phyloP scores from a whole-genome alignment of 2,797 vertebrate genomes.

The Xyrichtys novacula region DNA sequence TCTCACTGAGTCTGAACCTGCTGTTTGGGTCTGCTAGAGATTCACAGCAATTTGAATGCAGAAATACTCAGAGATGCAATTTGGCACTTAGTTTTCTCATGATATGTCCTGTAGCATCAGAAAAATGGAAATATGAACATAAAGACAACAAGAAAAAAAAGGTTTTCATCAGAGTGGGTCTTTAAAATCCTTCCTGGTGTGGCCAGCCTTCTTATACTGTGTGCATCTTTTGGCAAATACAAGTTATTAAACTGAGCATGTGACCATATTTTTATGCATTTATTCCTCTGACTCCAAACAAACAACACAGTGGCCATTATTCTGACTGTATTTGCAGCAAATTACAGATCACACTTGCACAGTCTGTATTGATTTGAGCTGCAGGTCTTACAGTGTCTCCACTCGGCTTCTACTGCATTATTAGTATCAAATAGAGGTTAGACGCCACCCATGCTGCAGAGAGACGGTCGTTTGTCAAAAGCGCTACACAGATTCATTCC shows the following conservation, averaged over 20 bases:
- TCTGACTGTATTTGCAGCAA: slow-evolving; percentile 3
- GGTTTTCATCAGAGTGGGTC: no score
- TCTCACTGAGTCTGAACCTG: no score
- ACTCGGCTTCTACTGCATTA: slow-evolving; percentile 1
- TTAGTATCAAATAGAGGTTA: slow-evolving; percentile 47
- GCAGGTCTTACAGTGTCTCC: slow-evolving; percentile 11
- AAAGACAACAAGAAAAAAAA: no score
- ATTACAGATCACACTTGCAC: neutral
- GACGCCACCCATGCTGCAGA: slow-evolving; percentile 30
- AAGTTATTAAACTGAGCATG: neutral
- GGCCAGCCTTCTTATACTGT: no score
- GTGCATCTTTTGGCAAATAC: neutral
- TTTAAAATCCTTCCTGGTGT: no score
- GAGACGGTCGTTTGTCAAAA: slow-evolving; percentile 35
- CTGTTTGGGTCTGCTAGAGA: no score
- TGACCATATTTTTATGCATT: no score
- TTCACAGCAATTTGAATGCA: no score
- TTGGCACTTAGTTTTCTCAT: no score
- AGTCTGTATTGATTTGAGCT: neutral
- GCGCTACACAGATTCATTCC: slow-evolving; percentile 51
- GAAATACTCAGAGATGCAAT: no score
- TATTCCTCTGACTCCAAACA: neutral
- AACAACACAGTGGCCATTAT: neutral
- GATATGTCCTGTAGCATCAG: no score
- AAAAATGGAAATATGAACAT: no score